phyloP scores from a whole-genome alignment of 2,113 vertebrate genomes.

The Noturus placidus region DNA sequence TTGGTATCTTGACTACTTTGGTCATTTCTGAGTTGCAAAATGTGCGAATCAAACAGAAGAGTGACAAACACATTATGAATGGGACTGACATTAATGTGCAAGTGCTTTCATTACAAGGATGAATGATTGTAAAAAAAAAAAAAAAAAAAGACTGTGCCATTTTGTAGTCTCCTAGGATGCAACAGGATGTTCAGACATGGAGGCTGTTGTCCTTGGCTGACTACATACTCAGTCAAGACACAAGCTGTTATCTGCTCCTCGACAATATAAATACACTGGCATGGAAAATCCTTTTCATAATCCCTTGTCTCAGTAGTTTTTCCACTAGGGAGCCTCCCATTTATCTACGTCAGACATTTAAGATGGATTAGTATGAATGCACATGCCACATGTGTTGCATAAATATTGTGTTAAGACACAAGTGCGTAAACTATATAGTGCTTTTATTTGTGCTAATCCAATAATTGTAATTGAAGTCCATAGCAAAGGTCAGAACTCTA shows the following conservation, averaged over 20 bases:
- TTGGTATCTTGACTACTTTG: neutral
- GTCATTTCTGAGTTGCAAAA: neutral
- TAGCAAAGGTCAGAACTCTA: neutral
- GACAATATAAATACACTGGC: slow-evolving; percentile 22
- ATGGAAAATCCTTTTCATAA: slow-evolving; percentile 39
- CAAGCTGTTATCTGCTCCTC: slow-evolving; percentile 26
- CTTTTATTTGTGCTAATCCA: neutral
- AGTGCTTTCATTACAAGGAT: neutral
- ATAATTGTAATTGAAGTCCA: neutral
- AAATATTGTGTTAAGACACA: neutral
- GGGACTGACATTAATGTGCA: neutral
- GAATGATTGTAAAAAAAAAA: neutral
- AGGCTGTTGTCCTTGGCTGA: slow-evolving; percentile 1
- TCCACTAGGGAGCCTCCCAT: slow-evolving; percentile 20
- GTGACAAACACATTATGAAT: neutral
- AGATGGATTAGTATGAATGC: slow-evolving; percentile 4
- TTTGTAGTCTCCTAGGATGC: slow-evolving; percentile 2
- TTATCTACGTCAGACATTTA: slow-evolving; percentile 4
- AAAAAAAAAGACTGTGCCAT: neutral
- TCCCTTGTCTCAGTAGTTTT: slow-evolving; percentile 34
- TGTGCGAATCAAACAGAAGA: slow-evolving; percentile 6
- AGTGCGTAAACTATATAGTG: neutral
- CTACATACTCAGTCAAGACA: slow-evolving; percentile 33
- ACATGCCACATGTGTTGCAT: neutral
- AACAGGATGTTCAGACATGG: slow-evolving; percentile 2